Conservation (phyloP, 2,888 invertebrate species). For the Oxytorus armatus region DNA sequence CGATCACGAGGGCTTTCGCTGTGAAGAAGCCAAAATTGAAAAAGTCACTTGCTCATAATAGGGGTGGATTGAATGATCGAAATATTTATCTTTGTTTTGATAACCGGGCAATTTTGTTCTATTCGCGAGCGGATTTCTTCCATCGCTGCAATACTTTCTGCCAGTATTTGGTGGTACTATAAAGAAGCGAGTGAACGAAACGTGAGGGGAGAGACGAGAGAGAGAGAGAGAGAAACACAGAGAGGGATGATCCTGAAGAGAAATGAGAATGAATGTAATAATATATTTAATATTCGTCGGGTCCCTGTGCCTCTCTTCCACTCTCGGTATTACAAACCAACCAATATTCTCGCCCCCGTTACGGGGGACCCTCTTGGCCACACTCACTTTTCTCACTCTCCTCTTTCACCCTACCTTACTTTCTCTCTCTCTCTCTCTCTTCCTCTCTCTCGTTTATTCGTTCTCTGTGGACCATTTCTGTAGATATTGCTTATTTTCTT, state of each 20-base stretch:
- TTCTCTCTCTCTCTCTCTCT: constrained; percentile 41
- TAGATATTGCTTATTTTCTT: constrained; percentile 17
- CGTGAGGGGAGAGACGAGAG: constrained; percentile 55
- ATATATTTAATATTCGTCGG: constrained; percentile 84
- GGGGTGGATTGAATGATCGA: too few relatives aligned
- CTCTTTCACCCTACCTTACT: constrained; percentile 19
- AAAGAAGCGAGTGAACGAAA: constrained; percentile 71
- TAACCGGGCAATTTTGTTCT: constrained; percentile 34
- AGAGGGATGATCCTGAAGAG: constrained; percentile 74
- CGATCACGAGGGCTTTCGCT: too few relatives aligned
- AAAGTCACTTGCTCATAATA: too few relatives aligned
- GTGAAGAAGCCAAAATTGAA: too few relatives aligned
- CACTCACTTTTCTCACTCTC: constrained; percentile 49
- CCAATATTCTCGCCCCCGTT: constrained; percentile 82
- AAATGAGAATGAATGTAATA: constrained; percentile 84
- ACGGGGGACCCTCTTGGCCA: constrained; percentile 58
- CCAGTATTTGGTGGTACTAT: constrained; percentile 65
- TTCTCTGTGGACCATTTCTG: constrained; percentile 28
- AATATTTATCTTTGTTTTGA: neutral
- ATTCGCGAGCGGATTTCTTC: constrained; percentile 39
- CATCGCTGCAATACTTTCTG: constrained; percentile 42
- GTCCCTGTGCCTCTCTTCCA: constrained; percentile 78
- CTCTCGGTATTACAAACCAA: constrained; percentile 83
- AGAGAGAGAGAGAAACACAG: constrained; percentile 48
- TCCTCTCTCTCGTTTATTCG: constrained; percentile 19